Evolutionary conservation across 2,797 vertebrate species (phyloP).

Genomic region (Cephalopachus bancanus): DNA sequence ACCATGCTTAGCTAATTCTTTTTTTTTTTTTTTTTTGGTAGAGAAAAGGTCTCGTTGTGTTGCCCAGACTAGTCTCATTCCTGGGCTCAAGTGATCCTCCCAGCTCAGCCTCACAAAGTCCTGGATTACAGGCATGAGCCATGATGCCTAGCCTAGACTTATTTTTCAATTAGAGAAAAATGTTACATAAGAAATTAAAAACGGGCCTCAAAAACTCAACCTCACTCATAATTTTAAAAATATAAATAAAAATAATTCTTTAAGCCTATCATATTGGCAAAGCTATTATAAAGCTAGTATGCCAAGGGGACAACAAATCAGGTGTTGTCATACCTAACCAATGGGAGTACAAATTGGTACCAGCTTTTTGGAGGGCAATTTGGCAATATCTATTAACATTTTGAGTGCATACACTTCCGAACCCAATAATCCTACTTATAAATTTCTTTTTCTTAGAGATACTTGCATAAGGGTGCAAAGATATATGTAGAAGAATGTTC

Average conservation of each 20-base stretch:
- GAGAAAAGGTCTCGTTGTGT: too few species aligned
- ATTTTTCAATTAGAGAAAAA: conserved; percentile 43
- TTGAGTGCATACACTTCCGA: conserved; percentile 37
- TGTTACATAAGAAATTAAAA: conserved; percentile 11
- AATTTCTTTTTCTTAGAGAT: neutral
- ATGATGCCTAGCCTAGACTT: neutral
- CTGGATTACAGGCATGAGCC: too few species aligned
- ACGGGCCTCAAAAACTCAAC: conserved; percentile 13
- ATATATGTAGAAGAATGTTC: neutral
- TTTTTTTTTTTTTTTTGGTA: too few species aligned
- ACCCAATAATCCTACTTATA: neutral
- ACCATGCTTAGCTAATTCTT: too few species aligned
- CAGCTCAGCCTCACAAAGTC: too few species aligned
- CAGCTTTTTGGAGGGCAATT: neutral
- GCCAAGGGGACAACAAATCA: neutral
- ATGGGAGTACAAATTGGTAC: neutral
- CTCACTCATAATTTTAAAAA: neutral
- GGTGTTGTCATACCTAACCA: too few species aligned
- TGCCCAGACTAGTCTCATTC: too few species aligned
- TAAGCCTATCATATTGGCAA: neutral
- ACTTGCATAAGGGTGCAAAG: neutral
- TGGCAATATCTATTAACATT: neutral
- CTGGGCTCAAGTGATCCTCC: too few species aligned
- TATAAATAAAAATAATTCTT: conserved; percentile 41
- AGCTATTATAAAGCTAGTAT: neutral